Evolutionary conservation across 2,113 vertebrate genomes (phyloP).

Genomic region (Tretioscincus oriximinensis): DNA sequence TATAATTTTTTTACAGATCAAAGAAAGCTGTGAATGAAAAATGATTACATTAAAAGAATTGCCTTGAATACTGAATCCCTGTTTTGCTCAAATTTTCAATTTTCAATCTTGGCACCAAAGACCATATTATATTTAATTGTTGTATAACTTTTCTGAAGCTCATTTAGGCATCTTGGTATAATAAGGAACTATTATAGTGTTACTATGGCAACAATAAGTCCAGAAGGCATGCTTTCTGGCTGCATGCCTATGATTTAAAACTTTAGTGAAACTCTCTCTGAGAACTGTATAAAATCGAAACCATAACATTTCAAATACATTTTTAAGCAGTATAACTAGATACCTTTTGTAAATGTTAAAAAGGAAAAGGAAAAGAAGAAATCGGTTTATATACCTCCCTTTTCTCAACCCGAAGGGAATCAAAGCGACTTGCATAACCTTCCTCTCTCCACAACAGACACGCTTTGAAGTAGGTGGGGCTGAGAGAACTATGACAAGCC

Average conservation of each 20-base stretch:
- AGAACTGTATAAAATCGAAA: slow-evolving; percentile 25
- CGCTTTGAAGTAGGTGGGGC: too few species aligned
- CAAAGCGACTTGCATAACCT: background rate
- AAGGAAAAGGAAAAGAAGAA: background rate
- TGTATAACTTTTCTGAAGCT: slow-evolving; percentile 38
- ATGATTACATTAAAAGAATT: background rate
- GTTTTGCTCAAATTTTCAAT: slow-evolving; percentile 12
- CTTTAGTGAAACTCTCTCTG: slow-evolving; percentile 32
- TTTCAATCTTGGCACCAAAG: slow-evolving; percentile 11
- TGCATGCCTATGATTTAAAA: slow-evolving; percentile 43
- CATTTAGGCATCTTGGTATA: slow-evolving; percentile 50
- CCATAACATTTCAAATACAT: background rate
- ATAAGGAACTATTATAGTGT: slow-evolving; percentile 51
- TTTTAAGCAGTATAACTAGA: slow-evolving; percentile 21
- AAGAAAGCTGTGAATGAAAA: background rate
- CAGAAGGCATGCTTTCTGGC: slow-evolving; percentile 33
- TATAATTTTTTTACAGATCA: slow-evolving; percentile 29
- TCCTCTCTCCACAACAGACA: too few species aligned
- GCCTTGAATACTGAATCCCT: slow-evolving; percentile 12
- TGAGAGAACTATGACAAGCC: too few species aligned
- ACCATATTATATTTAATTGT: slow-evolving; percentile 32
- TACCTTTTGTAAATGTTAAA: slow-evolving; percentile 1
- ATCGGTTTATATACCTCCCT: background rate
- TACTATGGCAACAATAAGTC: slow-evolving; percentile 57
- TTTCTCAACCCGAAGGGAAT: background rate